Percentiles rank a stretch among this genome's conserved stretches.
Conservation (phyloP, 2,888 invertebrate genomes). For the Metalampra italica region DNA sequence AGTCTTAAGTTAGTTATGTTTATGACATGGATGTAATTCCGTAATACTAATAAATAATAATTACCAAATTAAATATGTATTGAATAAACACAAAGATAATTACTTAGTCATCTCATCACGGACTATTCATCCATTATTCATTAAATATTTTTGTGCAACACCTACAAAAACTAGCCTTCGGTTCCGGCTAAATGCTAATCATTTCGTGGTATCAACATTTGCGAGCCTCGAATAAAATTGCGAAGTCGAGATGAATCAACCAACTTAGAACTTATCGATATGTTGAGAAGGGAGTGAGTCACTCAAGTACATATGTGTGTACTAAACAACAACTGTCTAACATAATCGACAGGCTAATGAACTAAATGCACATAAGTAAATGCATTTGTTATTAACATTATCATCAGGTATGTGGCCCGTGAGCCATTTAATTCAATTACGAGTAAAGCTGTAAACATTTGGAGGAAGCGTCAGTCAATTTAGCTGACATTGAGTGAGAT, state of each 20-base stretch:
- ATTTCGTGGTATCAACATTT: background rate
- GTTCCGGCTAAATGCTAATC: slow-evolving; percentile 16
- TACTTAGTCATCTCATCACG: background rate
- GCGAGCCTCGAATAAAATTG: background rate
- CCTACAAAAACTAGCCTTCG: slow-evolving; percentile 8
- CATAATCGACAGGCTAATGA: background rate
- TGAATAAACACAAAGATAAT: background rate
- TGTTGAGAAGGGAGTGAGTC: slow-evolving; percentile 4
- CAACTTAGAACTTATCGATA: background rate
- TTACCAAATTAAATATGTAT: background rate
- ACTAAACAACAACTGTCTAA: background rate
- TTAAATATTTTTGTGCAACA: slow-evolving; percentile 6
- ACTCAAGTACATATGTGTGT: background rate
- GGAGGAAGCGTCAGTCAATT: slow-evolving; percentile 46
- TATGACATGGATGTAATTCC: too few species aligned
- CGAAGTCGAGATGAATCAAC: slow-evolving; percentile 10
- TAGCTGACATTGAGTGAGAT: slow-evolving; percentile 57
- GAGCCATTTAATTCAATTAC: slow-evolving; percentile 22
- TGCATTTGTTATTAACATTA: background rate
- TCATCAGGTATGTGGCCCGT: slow-evolving; percentile 1
- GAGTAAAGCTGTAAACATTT: slow-evolving; percentile 33
- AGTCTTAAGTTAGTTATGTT: too few species aligned
- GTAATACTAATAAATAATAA: too few species aligned
- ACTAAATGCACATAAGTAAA: background rate
- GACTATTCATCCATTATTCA: background rate